Percentiles rank a stretch among this genome's conserved stretches.
Evolutionary conservation across 2,797 vertebrate species (phyloP).

Genomic region (Paramormyrops hopkinsi): DNA sequence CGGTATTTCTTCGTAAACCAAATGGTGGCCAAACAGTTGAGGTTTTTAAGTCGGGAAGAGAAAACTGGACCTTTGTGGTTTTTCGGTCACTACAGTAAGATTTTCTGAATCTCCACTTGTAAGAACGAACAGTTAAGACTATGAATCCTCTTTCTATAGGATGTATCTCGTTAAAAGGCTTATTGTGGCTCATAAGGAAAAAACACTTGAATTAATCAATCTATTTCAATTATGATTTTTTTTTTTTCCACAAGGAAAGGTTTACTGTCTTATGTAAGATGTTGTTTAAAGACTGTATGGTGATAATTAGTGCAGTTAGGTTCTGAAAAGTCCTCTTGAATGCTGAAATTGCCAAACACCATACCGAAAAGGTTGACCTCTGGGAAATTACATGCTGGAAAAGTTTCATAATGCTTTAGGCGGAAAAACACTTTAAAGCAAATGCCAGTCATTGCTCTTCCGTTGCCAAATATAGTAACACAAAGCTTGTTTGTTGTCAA

Average conservation of each 20-base stretch:
- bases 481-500: constrained; percentile 4
- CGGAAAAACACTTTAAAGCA: background rate
- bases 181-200: constrained; percentile 2
- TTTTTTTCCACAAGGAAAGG: constrained; percentile 13
- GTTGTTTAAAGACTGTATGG: constrained; percentile 6
- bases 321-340: background rate
- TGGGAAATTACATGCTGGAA: constrained; percentile 30
- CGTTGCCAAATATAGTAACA: constrained; percentile 17
- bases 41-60: background rate
- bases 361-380: background rate
- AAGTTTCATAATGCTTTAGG: constrained; percentile 12
- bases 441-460: background rate
- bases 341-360: background rate
- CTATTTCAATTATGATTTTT: background rate
- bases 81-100: constrained; percentile 9
- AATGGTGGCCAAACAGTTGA: background rate
- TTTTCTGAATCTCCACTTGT: constrained; percentile 26
- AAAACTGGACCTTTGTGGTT: background rate
- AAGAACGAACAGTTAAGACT: constrained; percentile 10
- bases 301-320: background rate
- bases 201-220: constrained; percentile 32
- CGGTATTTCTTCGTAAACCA: constrained; percentile 33
- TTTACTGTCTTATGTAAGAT: constrained; percentile 20
- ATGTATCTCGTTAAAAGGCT: constrained; percentile 15
- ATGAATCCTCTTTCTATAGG: background rate